Conservation (phyloP, 2,113 vertebrate species). For the Narcine bancroftii region DNA sequence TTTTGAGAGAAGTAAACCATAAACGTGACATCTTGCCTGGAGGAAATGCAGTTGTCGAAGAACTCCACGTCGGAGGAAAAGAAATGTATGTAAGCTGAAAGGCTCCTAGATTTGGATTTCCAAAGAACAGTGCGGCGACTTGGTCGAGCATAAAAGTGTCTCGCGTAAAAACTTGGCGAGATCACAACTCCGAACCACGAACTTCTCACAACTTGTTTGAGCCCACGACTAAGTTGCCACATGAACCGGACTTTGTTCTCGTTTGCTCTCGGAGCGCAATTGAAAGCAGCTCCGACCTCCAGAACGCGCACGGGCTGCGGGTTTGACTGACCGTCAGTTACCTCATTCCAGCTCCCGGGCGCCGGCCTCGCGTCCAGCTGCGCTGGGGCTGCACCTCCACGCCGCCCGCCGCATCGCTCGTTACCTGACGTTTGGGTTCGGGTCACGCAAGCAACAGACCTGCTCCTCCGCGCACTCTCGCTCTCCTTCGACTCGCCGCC, state of each 20-base stretch:
- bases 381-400: slow-evolving; percentile 17
- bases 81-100: too few relatives aligned
- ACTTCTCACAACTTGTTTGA: background rate
- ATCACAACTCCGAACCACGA: background rate
- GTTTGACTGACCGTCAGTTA: background rate
- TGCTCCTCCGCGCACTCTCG: background rate
- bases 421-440: background rate
- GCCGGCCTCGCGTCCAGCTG: background rate
- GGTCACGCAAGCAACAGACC: slow-evolving; percentile 17
- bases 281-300: background rate
- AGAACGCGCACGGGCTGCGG: background rate
- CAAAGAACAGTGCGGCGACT: too few relatives aligned
- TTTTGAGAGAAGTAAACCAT: background rate
- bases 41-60: background rate
- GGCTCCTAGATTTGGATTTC: too few relatives aligned
- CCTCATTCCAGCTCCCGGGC: slow-evolving; percentile 18
- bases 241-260: background rate
- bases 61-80: background rate
- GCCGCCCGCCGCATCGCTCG: background rate
- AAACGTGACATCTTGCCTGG: background rate
- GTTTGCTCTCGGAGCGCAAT: background rate
- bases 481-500: background rate
- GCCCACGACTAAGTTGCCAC: background rate
- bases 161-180: too few relatives aligned
- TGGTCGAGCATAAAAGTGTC: too few relatives aligned